These are phyloP conservation scores for Microtus richardsoni DNA, from an alignment of 2,113 vertebrate species.

Conservation along the genomic window DNA sequence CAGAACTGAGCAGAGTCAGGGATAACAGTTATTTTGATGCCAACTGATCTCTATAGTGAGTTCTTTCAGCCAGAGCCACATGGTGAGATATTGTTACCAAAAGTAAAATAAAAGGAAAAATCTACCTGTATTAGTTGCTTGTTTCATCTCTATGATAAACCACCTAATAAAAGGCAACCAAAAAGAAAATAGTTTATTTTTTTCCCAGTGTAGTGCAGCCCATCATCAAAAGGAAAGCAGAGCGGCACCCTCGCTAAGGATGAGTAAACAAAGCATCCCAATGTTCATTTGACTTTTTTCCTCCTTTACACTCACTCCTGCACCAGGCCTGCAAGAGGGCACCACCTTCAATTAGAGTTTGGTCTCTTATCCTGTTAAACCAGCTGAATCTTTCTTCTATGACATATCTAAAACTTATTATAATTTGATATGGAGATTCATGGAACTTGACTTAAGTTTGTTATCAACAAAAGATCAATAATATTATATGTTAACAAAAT, in stretches of 20 bases:
- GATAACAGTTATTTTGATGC: background rate
- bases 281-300: background rate
- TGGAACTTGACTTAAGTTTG: background rate
- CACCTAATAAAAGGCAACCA: background rate
- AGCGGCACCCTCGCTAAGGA: rapidly evolving
- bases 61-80: background rate
- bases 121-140: background rate
- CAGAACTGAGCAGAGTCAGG: background rate
- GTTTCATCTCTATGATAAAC: background rate
- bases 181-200: no score
- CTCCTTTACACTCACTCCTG: background rate
- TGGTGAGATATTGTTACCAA: background rate
- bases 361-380: background rate
- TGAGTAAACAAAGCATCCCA: no score
- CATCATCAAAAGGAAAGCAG: background rate
- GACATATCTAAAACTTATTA: background rate
- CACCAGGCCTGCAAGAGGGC: background rate
- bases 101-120: background rate
- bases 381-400: background rate
- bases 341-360: background rate
- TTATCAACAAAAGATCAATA: background rate
- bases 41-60: background rate
- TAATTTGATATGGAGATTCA: background rate
- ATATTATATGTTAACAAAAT: background rate
- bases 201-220: background rate